phyloP scores from a whole-genome alignment of 2,888 invertebrate species.

The Calliopum simillimum region DNA sequence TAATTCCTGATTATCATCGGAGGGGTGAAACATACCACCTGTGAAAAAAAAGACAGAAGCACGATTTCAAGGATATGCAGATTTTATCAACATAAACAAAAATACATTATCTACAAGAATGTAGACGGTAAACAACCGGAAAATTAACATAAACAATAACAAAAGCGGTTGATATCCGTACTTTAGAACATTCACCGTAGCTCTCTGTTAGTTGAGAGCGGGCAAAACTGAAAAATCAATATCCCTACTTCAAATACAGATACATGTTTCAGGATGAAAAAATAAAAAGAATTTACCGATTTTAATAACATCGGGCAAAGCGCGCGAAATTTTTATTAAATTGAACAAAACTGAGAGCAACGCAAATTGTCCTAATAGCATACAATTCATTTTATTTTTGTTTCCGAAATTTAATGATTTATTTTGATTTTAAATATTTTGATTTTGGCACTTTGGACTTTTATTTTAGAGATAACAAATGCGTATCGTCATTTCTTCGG shows the following conservation, averaged over 20 bases:
- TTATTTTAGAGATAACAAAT: background rate
- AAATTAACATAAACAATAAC: slow-evolving; percentile 17
- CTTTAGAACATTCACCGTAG: slow-evolving; percentile 43
- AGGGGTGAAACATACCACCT: slow-evolving; percentile 91
- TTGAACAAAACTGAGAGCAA: background rate
- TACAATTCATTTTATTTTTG: slow-evolving; percentile 16
- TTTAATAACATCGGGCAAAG: slow-evolving; percentile 63
- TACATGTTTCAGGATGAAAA: slow-evolving; percentile 44
- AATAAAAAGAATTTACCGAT: slow-evolving; percentile 55
- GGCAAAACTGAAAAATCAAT: slow-evolving; percentile 58
- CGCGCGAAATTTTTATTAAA: slow-evolving; percentile 28
- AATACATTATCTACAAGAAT: slow-evolving; percentile 32
- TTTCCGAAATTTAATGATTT: background rate
- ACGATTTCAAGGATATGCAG: slow-evolving; percentile 15
- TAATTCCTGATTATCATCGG: slow-evolving; percentile 88
- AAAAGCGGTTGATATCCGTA: slow-evolving; percentile 39
- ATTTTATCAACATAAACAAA: slow-evolving; percentile 18
- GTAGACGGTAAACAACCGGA: slow-evolving; percentile 17
- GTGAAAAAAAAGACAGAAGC: slow-evolving; percentile 33
- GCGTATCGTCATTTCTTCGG: background rate
- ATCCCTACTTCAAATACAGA: slow-evolving; percentile 44
- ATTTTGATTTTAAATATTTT: background rate
- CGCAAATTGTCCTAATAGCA: background rate
- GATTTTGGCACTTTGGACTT: background rate
- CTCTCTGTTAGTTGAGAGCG: slow-evolving; percentile 7